A percentile compares a stretch with the other conserved stretches of the same genome.
Conservation (phyloP, 2,888 invertebrate species). For the Nomada fabriciana region DNA sequence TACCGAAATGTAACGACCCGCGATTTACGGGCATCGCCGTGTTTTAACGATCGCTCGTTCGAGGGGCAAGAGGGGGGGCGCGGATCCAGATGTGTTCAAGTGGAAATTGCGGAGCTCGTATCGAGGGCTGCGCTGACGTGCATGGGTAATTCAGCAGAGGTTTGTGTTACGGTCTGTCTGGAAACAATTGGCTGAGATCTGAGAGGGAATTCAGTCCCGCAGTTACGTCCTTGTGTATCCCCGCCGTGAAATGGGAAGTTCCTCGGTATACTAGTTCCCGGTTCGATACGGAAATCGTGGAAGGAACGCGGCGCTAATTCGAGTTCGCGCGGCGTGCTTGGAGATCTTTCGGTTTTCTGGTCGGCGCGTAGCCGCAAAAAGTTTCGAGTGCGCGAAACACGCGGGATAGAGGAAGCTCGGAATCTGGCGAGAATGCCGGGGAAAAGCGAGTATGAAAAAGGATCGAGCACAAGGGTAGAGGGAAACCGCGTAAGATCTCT, state of each 20-base stretch:
- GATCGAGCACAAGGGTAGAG: not conserved
- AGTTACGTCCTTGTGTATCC: not conserved
- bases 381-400: constrained; percentile 15
- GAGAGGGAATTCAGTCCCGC: not conserved
- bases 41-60: constrained; percentile 57
- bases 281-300: constrained; percentile 2
- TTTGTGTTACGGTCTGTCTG: not conserved
- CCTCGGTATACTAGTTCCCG: too few species aligned
- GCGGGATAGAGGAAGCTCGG: not conserved
- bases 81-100: constrained; percentile 19
- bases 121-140: not conserved
- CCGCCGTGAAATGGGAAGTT: too few species aligned
- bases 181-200: not conserved
- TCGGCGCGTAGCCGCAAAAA: constrained; percentile 16
- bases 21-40: constrained; percentile 62
- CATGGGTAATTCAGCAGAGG: not conserved
- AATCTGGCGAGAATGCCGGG: constrained; percentile 25
- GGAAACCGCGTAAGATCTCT: constrained; percentile 6
- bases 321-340: not conserved
- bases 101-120: constrained; percentile 6
- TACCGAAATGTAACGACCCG: constrained; percentile 59
- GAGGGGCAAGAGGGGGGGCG: not conserved
- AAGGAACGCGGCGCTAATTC: constrained; percentile 26
- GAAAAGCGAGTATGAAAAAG: constrained; percentile 25
- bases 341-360: not conserved